Base-by-base conservation (phyloP, 2,113 vertebrate species). In the Pyxicephalus adspersus region DNA sequence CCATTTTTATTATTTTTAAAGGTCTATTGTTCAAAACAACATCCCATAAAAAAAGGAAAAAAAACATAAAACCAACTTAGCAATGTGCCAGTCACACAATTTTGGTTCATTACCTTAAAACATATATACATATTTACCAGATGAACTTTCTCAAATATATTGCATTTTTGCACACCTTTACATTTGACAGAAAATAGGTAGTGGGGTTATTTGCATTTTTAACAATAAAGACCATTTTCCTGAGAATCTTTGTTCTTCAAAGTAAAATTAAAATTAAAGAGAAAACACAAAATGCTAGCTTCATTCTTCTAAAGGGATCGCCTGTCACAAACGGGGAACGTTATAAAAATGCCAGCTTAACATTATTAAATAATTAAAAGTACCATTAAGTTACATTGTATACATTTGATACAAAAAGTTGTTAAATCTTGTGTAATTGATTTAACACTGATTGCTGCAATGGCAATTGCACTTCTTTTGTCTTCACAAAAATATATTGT, bases 161-260 rank as follows among this genome's bases (percentile, higher is more conserved):
- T 87, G 87, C 4, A 71, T 84, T 89, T 85, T 87, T 64, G 85
- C 89, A 90, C 81, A 83, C 86, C 83, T 83, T 90, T 83, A 89
- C 38, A 34, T 84, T 87, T 84, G 88, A 90, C 84, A 85, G 89
- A 85, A 87, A 89, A 90, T 74, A 81, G 79, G 70, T 84, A 89
- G 75, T 79, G 85, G 89, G 87, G 85, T 80, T 86, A 86, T 86
- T 88, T 86, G 90, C 87, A 67, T 90, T 90, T 89, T 89, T 92
- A 87, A 83, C 79, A 86, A 86, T 83, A 85, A 90, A 89, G 91
- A 87, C 86, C 84, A 86, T 91, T 92, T 92, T 91, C 94, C 93
- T 93, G 94, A 95, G 91, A 92, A 92, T 87, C 89, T 96, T 96
- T 97, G 95, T 96, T 96, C 94, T 94, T 90, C 89, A 88, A 93